Evolutionary conservation across 1,140 invertebrate genomes (phyloP), one percentile per base, ranked within the genome.

Genomic region (Eurosta solidaginis): DNA sequence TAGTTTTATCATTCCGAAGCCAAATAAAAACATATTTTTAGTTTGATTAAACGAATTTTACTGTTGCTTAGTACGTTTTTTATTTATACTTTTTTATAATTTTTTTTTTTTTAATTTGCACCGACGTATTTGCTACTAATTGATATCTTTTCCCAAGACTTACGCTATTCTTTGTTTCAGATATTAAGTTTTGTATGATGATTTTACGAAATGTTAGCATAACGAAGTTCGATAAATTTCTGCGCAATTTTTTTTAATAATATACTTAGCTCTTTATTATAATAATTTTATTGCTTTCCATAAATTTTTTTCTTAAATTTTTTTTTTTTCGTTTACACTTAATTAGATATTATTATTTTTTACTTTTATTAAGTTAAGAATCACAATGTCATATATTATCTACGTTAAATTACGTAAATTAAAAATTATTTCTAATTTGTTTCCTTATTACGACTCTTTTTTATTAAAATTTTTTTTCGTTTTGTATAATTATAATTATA

Each of bases 301-400:
- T 59, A 14, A 1, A 17, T 1, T 33, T 29, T 29, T 59, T 33
- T 12, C 22, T 17, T 59, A 2, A 68, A 36, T 40, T 36, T 17
- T 40, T 40, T 40, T 68, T 76, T 77, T 68, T 54, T 81, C 78
- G 59, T 59, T 79, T 81, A 77, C 22, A 63, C 73, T 78, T 80
- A 80, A 79, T 54, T 63, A 82, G 81, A 79, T 81, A 83, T 77
- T 17, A 25, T 25, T 73, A 47, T 42, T 82, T 84, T 74, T 42
- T 47, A 47, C 27, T 27, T 10, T 6, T 74, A 59, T 29, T 45
- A 86, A 85, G 82, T 84, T 85, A 85, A 86, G 85, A 85, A 85
- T 85, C 84, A 85, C 84, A 85, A 85, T 85, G 84, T 82, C 68
- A 20, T 80, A 80, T 59, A 59, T 76, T 76, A 76, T 54, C 33